Base-by-base conservation (phyloP, 1,140 invertebrate species). In the Zaprionus capensis region DNA sequence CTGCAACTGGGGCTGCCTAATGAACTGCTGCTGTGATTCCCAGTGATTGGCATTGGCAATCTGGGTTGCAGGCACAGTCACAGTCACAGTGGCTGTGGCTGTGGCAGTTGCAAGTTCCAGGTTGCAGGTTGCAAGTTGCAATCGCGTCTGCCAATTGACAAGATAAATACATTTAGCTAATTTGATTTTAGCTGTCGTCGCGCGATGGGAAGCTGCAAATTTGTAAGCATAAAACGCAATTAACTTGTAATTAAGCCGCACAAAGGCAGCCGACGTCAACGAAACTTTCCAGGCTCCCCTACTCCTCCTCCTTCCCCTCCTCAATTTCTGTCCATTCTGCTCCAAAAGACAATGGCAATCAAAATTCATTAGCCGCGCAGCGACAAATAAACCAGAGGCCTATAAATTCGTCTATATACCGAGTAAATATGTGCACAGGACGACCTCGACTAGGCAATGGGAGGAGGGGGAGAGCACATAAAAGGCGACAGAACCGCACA, bases 131-230 rank as follows among this genome's bases (percentile, higher is more conserved):
- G 76, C 71, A 83, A 70, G 51, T 46, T 59, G 71, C 53, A 67
- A 46, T 85, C 71, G 82, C 82, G 68, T 71, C 71, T 91, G 86
- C 80, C 78, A 91, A 91, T 91, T 91, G 87, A 91, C 83, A 91
- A 91, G 81, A 91, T 91, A 91, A 91, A 91, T 91, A 91, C 85
- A 90, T 90, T 90, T 85, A 90, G 79, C 85, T 90, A 90, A 90
- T 90, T 90, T 90, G 85, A 90, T 80, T 73, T 82, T 80, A 65
- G 72, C 56, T 62, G 71, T 71, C 66, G 62, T 61, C 68, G 70
- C 31, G 65, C 71, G 71, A 64, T 79, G 76, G 81, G 78, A 90
- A 85, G 81, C 72, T 82, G 58, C 49, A 80, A 85, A 90, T 90
- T 90, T 90, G 85, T 90, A 80, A 67, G 79, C 70, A 82, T 81